Conservation (phyloP, 2,797 vertebrate species). For the Carapus acus region DNA sequence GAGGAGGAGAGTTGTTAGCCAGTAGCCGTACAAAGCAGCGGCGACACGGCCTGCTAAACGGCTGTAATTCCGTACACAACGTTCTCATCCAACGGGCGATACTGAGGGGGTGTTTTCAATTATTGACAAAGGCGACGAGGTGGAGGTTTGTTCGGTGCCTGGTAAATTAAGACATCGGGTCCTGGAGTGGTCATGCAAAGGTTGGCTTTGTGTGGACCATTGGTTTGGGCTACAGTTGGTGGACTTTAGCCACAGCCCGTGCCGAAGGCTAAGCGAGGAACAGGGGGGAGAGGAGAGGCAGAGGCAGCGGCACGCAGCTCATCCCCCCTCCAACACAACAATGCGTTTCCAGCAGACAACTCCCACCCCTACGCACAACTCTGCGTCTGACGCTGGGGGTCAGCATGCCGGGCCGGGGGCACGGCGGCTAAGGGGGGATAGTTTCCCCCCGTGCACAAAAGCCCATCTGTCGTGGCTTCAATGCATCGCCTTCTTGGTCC, state of each 20-base stretch:
- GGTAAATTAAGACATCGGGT: constrained; percentile 11
- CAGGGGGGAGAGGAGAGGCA: constrained; percentile 37
- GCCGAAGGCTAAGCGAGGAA: constrained; percentile 51
- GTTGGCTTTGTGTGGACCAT: constrained; percentile 52
- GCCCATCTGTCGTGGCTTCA: constrained; percentile 65
- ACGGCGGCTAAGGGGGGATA: constrained; percentile 39
- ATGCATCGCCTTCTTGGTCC: too few species aligned
- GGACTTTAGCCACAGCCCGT: constrained; percentile 49
- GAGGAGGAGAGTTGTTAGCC: constrained; percentile 52
- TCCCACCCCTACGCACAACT: constrained; percentile 68
- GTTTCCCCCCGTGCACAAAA: constrained; percentile 63
- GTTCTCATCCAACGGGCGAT: constrained; percentile 70
- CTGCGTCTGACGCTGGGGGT: constrained; percentile 66
- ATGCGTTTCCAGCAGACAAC: constrained; percentile 67
- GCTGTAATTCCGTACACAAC: constrained; percentile 65
- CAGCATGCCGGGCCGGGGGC: constrained; percentile 37
- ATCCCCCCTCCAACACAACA: constrained; percentile 74
- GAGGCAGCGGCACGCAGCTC: constrained; percentile 45
- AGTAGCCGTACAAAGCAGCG: constrained; percentile 68
- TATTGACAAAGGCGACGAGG: constrained; percentile 18
- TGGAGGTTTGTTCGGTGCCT: constrained; percentile 31
- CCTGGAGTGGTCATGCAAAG: constrained; percentile 13
- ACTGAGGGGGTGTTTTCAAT: constrained; percentile 36
- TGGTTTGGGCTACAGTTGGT: constrained; percentile 36
- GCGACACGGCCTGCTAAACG: constrained; percentile 70